phyloP scores from a whole-genome alignment of 2,888 invertebrate species.

The Dorcus hopei region DNA sequence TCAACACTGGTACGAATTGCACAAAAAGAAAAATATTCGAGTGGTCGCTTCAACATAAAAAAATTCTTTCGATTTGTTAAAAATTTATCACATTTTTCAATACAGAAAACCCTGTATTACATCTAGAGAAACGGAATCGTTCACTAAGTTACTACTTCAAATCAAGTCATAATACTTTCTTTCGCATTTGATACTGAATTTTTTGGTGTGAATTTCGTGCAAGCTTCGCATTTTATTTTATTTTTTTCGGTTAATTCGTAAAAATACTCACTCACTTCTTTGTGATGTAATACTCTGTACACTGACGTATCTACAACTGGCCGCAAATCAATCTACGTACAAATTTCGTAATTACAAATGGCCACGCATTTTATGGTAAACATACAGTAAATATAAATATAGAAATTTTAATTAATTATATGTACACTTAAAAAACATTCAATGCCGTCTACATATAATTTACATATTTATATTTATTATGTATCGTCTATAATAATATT shows the following conservation, averaged over 20 bases:
- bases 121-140: conserved; percentile 2
- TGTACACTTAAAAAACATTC: not conserved
- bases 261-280: too few species aligned
- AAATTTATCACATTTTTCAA: conserved; percentile 20
- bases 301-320: conserved; percentile 12
- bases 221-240: not conserved
- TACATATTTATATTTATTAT: not conserved
- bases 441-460: not conserved
- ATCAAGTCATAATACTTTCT: not conserved
- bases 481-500: too few species aligned
- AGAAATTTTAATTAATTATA: not conserved
- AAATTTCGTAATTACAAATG: not conserved
- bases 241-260: too few species aligned
- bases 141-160: not conserved
- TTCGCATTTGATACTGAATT: not conserved
- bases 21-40: too few species aligned
- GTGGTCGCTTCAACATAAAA: too few species aligned
- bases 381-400: conserved; percentile 1
- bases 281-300: too few species aligned
- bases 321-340: conserved; percentile 3
- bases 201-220: not conserved
- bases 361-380: not conserved
- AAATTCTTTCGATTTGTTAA: not conserved
- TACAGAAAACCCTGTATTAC: conserved; percentile 18
- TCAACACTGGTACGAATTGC: not conserved